Evolutionary conservation across 1,140 invertebrate genomes (phyloP), one percentile per base, ranked within the genome.

Genomic region (Eurosta solidaginis): DNA sequence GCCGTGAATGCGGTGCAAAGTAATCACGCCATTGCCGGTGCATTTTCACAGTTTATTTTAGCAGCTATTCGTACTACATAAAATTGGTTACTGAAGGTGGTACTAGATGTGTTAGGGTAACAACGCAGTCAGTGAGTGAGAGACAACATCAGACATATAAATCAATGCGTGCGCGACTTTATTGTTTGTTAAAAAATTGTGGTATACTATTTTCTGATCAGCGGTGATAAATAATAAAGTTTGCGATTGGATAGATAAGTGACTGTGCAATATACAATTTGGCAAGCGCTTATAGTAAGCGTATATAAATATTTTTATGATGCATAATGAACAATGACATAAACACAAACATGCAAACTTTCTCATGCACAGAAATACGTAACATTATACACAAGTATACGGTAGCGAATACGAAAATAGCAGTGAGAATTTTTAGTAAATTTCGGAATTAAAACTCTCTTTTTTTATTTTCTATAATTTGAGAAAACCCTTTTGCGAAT

Each of bases 121-220:
- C 45, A 2, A 9, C 10, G 20, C 4, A 20, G n/a, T n/a, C n/a
- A n/a, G n/a, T n/a, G n/a, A n/a, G n/a, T n/a, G 29, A 12, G 29
- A 17, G 33, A 33, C 25, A 33, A 20, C 59, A 36, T 36, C 73
- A 74, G 73, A 74, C 73, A 47, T 45, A 74, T 74, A 74, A 74
- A 74, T 74, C 73, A 74, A 47, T 42, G 25, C 73, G 27, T 68
- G 40, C 40, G 42, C 73, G 73, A 74, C 73, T 74, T 45, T 74
- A 74, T 74, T 74, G 73, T 74, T 74, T 74, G 73, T 74, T 74
- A 74, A 74, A 74, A 74, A 45, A 74, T 74, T 74, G 73, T 47
- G 40, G 40, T 27, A 74, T 74, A 74, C 44, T 74, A 74, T 74
- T 44, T 74, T 74, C 59, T 74, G 73, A 74, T 74, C 59, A 74